These are phyloP conservation scores for Zaprionus africanus DNA, from an alignment of 1,140 invertebrate genomes.

Conservation along the genomic window DNA sequence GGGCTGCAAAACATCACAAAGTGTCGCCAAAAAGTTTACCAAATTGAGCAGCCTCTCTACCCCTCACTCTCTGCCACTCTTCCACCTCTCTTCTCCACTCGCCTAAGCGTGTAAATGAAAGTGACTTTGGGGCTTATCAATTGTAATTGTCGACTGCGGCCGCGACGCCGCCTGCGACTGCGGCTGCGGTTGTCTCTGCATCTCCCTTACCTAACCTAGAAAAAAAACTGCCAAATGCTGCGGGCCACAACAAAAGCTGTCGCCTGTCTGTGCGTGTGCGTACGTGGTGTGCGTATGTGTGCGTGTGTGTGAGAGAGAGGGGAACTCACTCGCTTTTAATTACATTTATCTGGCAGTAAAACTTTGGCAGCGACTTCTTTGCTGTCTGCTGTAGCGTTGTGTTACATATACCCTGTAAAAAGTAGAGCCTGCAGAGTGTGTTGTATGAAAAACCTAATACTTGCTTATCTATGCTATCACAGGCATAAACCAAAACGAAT, in stretches of 20 bases:
- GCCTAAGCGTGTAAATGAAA: slow-evolving; percentile 62
- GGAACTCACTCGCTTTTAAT: slow-evolving; percentile 66
- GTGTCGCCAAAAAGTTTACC: slow-evolving; percentile 69
- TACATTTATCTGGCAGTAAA: slow-evolving; percentile 76
- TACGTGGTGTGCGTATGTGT: slow-evolving; percentile 31
- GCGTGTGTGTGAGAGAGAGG: slow-evolving; percentile 11
- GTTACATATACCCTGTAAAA: slow-evolving; percentile 45
- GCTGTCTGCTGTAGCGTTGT: slow-evolving; percentile 42
- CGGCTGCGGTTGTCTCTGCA: not conserved
- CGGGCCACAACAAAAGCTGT: slow-evolving; percentile 69
- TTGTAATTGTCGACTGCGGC: slow-evolving; percentile 66
- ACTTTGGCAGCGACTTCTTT: slow-evolving; percentile 62
- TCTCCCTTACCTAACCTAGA: slow-evolving; percentile 12
- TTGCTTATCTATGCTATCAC: too few species aligned
- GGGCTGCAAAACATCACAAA: slow-evolving; percentile 30
- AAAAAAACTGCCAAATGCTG: slow-evolving; percentile 63
- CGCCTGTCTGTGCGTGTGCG: slow-evolving; percentile 31
- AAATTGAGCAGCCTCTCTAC: slow-evolving; percentile 13
- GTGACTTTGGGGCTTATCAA: slow-evolving; percentile 80
- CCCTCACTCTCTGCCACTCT: not conserved
- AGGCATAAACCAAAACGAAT: not conserved
- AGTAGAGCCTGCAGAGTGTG: not conserved
- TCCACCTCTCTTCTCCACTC: not conserved
- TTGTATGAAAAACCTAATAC: not conserved
- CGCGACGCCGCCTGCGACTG: not conserved